A percentile compares a stretch with the other conserved stretches of the same genome.
These are phyloP conservation scores for Achlya flavicornis DNA, from an alignment of 2,888 invertebrate species.

Conservation along the genomic window DNA sequence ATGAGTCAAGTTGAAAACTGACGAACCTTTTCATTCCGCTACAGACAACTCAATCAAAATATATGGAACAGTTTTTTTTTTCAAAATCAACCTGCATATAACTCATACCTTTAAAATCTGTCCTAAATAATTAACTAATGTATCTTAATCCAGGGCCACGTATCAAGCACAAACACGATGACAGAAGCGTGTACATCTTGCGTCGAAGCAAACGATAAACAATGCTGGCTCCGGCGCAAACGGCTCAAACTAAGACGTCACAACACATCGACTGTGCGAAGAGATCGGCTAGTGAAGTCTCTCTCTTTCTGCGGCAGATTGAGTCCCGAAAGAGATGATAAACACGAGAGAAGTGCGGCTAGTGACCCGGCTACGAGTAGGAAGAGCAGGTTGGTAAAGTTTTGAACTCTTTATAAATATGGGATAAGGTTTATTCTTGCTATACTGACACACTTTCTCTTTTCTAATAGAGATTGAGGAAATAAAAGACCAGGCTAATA, in stretches of 20 bases:
- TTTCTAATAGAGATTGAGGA: no score
- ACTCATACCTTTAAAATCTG: no score
- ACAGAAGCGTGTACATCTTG: slow-evolving; percentile 81
- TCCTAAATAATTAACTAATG: no score
- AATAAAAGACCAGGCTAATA: no score
- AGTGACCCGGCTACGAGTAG: slow-evolving; percentile 86
- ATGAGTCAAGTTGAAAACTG: no score
- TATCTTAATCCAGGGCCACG: slow-evolving; percentile 63
- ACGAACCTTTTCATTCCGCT: no score
- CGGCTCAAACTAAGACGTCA: slow-evolving; percentile 65
- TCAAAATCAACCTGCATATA: no score
- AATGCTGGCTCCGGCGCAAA: slow-evolving; percentile 74
- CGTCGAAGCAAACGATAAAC: slow-evolving; percentile 77
- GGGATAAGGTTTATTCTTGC: not conserved
- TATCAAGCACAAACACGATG: slow-evolving; percentile 81
- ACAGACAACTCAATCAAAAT: no score
- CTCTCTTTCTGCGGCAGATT: slow-evolving; percentile 88
- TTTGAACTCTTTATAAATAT: not conserved
- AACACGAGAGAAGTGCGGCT: slow-evolving; percentile 83
- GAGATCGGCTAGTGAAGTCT: slow-evolving; percentile 87
- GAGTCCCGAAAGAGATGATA: slow-evolving; percentile 83
- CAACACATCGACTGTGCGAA: slow-evolving; percentile 52
- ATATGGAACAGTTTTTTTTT: no score
- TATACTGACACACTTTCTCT: not conserved
- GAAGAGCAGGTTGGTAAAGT: slow-evolving; percentile 70